Evolutionary conservation across 2,888 invertebrate genomes (phyloP), one percentile per base, ranked within the genome.

Genomic region (Eristalis intricaria): DNA sequence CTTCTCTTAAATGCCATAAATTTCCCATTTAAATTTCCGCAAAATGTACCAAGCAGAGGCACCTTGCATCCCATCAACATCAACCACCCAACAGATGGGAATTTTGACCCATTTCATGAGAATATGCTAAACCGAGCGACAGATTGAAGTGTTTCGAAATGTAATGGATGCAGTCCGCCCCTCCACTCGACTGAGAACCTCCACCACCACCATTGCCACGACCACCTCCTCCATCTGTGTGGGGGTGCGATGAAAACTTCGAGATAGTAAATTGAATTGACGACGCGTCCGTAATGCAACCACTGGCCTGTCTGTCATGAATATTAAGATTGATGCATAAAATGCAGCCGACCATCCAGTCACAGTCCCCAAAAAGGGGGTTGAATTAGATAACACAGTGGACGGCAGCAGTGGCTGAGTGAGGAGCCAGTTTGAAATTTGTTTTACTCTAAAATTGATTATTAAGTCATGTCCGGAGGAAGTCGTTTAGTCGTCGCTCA

Each of bases 391-490:
- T 63, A 73, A 63, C 43, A 11, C 23, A 7, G 7, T 8, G 43
- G 63, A 29, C 43, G 61, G 29, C 22, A 32, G 29, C 40, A 19
- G 23, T 8, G 11, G n/a, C n/a, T n/a, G n/a, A n/a, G n/a, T n/a
- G 11, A 38, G 26, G 2, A 63, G 23, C 63, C 29, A 22, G 29
- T 63, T 43, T 63, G 50, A 26, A 60, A 60, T 26, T 23, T 29
- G 60, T 29, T 60, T 60, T 29, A 60, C 43, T 50, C 15, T 13
- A 22, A 23, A 73, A 73, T 73, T 43, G 50, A 63, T 64, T 63
- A 73, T 50, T 63, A 65, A 58, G 35, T 56, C 38, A 56, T 65
- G 56, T 74, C 74, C 74, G 64, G 64, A 56, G 65, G 74, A 74
- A 74, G 65, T 64, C 50, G 64, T 60, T 71, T 3, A 11, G 38